Conservation (phyloP, 1,140 invertebrate genomes). For the Neocloeon triangulifer region DNA sequence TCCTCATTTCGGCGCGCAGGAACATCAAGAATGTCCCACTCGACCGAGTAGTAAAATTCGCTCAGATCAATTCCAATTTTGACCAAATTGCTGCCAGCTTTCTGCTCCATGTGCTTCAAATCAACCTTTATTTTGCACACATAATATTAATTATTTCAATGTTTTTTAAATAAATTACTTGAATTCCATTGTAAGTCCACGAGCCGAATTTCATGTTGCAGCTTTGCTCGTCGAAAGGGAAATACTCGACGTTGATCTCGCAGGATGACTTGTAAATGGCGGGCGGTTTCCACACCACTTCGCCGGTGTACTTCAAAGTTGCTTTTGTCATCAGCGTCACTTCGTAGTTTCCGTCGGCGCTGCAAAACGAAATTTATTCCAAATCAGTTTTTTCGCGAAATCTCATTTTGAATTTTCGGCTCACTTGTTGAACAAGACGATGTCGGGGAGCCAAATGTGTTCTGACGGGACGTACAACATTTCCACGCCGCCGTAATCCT, state of each 20-base stretch:
- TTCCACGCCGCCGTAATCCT: conserved; percentile 80
- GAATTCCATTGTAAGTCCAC: conserved; percentile 80
- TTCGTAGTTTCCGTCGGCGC: conserved; percentile 92
- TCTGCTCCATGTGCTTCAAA: conserved; percentile 60
- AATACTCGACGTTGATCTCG: conserved; percentile 88
- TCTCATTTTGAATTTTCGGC: too few species aligned
- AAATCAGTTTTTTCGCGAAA: too few species aligned
- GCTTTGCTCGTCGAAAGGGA: conserved; percentile 82
- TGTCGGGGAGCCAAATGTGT: conserved; percentile 80
- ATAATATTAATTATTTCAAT: too few species aligned
- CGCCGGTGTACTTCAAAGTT: conserved; percentile 67
- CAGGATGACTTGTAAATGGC: conserved; percentile 98
- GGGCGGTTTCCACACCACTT: conserved; percentile 91
- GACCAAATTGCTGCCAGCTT: conserved; percentile 49
- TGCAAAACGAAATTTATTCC: conserved; percentile 16
- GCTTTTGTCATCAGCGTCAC: conserved; percentile 94
- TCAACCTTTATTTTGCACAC: conserved; percentile 53
- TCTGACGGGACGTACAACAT: conserved; percentile 81
- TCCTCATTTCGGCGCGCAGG: conserved; percentile 74
- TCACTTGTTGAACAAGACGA: conserved; percentile 75
- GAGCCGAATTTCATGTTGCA: conserved; percentile 93
- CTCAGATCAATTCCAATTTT: conserved; percentile 67
- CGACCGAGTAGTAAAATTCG: conserved; percentile 81
- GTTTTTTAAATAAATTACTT: conserved; percentile 25
- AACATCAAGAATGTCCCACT: conserved; percentile 86